A percentile compares a stretch with the other conserved stretches of the same genome.
These are phyloP conservation scores for Microctenopoma lineatum DNA, from an alignment of 2,797 vertebrate species.

Conservation along the genomic window DNA sequence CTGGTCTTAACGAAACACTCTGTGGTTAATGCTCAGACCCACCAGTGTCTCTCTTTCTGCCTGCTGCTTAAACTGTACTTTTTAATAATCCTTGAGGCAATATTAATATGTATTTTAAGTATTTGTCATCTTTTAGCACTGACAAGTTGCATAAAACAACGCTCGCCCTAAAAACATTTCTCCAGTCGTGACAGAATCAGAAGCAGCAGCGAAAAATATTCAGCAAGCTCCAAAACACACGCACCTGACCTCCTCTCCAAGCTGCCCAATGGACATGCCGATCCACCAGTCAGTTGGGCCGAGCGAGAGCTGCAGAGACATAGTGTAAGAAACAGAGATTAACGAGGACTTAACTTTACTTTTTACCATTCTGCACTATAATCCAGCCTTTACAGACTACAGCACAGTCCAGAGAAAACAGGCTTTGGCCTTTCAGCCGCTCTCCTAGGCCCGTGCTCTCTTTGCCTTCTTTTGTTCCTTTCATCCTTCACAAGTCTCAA, in stretches of 20 bases:
- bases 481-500: slow-evolving; percentile 45
- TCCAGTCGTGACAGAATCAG: background rate
- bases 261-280: slow-evolving; percentile 82
- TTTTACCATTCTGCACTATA: slow-evolving; percentile 11
- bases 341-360: slow-evolving; percentile 23
- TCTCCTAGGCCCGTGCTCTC: slow-evolving; percentile 39
- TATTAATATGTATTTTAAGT: too few relatives aligned
- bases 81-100: too few relatives aligned
- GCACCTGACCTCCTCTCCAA: slow-evolving; percentile 81
- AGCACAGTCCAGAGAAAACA: slow-evolving; percentile 28
- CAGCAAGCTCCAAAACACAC: slow-evolving; percentile 50
- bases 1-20: too few relatives aligned
- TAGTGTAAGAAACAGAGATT: slow-evolving; percentile 9
- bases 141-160: background rate
- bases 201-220: slow-evolving; percentile 5
- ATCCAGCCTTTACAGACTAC: slow-evolving; percentile 31
- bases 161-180: too few relatives aligned
- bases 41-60: too few relatives aligned
- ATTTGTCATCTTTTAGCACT: too few relatives aligned
- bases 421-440: slow-evolving; percentile 32
- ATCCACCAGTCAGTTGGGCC: slow-evolving; percentile 91
- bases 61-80: too few relatives aligned
- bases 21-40: too few relatives aligned
- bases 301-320: slow-evolving; percentile 58
- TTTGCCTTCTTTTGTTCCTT: slow-evolving; percentile 62